Percentiles rank a stretch among this genome's conserved stretches.
These are phyloP conservation scores for Leptodirus hochenwartii DNA, from an alignment of 2,888 invertebrate genomes.

Conservation along the genomic window DNA sequence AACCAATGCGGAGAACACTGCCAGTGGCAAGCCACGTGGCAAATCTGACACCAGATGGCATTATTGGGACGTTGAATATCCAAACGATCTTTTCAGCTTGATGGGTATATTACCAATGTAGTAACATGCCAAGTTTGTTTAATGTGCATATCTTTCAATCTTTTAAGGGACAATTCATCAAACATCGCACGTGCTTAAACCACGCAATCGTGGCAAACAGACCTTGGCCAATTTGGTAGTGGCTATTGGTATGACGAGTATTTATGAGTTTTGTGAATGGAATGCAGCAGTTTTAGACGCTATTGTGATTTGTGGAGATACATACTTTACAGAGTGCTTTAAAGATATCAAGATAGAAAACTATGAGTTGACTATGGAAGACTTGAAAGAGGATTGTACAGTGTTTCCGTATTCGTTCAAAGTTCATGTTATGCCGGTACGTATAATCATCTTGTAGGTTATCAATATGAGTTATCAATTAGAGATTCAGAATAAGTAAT, in stretches of 20 bases:
- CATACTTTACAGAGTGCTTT: conserved; percentile 34
- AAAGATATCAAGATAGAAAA: conserved; percentile 30
- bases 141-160: too few species aligned
- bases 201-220: conserved; percentile 40
- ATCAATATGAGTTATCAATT: too few species aligned
- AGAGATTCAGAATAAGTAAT: too few species aligned
- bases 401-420: conserved; percentile 39
- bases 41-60: conserved; percentile 31
- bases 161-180: conserved; percentile 47
- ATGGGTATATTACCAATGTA: too few species aligned
- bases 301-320: conserved; percentile 37
- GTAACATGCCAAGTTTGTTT: too few species aligned
- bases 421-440: conserved; percentile 8
- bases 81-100: conserved; percentile 45
- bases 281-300: conserved; percentile 41
- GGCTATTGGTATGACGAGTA: conserved; percentile 33
- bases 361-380: conserved; percentile 37
- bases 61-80: conserved; percentile 49
- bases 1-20: too few species aligned
- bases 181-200: conserved; percentile 34
- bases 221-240: conserved; percentile 22
- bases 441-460: too few species aligned
- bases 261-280: conserved; percentile 44
- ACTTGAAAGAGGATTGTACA: conserved; percentile 33
- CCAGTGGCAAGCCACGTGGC: conserved; percentile 1